Percentiles rank a stretch among this genome's conserved stretches.
phyloP scores from a whole-genome alignment of 2,113 vertebrate species.

The Prolemur simus region DNA sequence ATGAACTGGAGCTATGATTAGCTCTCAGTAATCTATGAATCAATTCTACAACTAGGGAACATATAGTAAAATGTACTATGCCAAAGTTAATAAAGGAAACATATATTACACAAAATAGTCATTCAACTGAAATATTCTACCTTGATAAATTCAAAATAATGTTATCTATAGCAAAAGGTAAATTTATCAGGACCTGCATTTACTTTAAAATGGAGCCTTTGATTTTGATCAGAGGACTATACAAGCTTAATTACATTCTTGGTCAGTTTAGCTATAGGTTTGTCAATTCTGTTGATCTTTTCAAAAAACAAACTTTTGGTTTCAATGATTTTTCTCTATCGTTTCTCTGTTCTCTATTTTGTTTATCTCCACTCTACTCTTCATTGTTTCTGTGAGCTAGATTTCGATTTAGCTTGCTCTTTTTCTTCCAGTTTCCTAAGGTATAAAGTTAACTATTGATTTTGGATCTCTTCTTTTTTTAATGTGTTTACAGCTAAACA shows the following conservation, averaged over 20 bases:
- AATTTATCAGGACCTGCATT: constrained; percentile 45
- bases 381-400: constrained; percentile 6
- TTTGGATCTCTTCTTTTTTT: neutral
- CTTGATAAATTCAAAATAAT: constrained; percentile 67
- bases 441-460: neutral
- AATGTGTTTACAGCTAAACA: neutral
- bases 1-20: constrained; percentile 72
- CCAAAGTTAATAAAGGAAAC: constrained; percentile 39
- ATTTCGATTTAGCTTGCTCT: neutral
- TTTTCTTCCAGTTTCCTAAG: neutral
- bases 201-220: constrained; percentile 29
- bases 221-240: constrained; percentile 60
- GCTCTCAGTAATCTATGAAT: constrained; percentile 70
- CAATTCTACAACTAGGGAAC: constrained; percentile 73
- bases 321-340: neutral
- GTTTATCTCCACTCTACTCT: neutral
- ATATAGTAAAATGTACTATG: constrained; percentile 70
- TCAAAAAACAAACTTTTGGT: neutral
- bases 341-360: constrained; percentile 2
- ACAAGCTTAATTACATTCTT: constrained; percentile 44
- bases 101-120: constrained; percentile 34
- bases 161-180: constrained; percentile 55
- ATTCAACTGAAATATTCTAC: neutral
- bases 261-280: neutral
- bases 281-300: neutral